A percentile compares a stretch with the other conserved stretches of the same genome.
These are phyloP conservation scores for Autographa gamma DNA, from an alignment of 2,888 invertebrate species.

Conservation along the genomic window DNA sequence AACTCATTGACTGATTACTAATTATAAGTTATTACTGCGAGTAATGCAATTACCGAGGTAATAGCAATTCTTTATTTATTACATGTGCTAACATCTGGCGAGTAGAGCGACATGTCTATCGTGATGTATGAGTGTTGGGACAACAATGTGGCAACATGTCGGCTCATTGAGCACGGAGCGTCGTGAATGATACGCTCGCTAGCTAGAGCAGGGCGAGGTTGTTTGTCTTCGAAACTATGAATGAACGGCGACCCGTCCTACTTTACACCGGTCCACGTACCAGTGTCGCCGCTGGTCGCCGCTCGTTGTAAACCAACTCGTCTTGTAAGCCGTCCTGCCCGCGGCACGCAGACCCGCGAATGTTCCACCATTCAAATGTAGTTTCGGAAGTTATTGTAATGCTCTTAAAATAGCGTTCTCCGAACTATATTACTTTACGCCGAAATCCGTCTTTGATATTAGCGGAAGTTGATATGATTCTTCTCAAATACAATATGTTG, in stretches of 20 bases:
- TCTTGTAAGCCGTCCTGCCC: constrained; percentile 43
- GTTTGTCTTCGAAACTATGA: constrained; percentile 69
- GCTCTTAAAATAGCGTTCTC: constrained; percentile 47
- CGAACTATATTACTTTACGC: constrained; percentile 48
- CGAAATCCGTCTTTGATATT: constrained; percentile 56
- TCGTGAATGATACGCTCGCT: constrained; percentile 67
- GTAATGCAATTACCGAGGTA: constrained; percentile 29
- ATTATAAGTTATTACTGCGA: constrained; percentile 17
- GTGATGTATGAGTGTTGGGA: constrained; percentile 59
- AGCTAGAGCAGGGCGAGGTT: constrained; percentile 64
- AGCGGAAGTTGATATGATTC: constrained; percentile 48
- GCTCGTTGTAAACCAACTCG: constrained; percentile 25
- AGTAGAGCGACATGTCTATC: constrained; percentile 29
- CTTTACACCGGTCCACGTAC: constrained; percentile 46
- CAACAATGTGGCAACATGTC: constrained; percentile 64
- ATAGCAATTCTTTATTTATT: constrained; percentile 36
- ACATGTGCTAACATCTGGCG: constrained; percentile 47
- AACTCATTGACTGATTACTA: constrained; percentile 18
- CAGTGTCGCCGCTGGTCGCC: constrained; percentile 37
- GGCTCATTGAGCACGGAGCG: constrained; percentile 67
- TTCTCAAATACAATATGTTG: constrained; percentile 48
- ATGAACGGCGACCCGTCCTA: constrained; percentile 65
- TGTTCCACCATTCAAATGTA: constrained; percentile 43
- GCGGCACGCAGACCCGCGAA: constrained; percentile 16
- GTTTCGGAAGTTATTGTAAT: constrained; percentile 57